Percentiles rank a stretch among this genome's conserved stretches.
Conservation (phyloP, 2,113 vertebrate genomes). For the Pachycephala philippinensis region DNA sequence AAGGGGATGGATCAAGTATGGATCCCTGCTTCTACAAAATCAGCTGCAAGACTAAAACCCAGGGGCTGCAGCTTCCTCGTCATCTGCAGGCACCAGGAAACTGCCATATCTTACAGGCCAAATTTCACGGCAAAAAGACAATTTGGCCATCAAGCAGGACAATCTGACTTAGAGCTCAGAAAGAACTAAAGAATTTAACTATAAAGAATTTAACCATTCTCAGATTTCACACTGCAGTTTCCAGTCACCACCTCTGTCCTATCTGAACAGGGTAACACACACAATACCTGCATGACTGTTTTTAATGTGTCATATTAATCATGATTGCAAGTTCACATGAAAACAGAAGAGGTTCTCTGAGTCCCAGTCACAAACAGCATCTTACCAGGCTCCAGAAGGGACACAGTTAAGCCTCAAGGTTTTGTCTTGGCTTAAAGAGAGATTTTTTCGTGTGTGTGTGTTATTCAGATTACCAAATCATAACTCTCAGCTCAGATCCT, state of each 20-base stretch:
- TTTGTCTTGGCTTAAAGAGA: constrained; percentile 9
- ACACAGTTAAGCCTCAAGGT: neutral
- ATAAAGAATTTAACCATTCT: neutral
- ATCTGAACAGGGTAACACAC: neutral
- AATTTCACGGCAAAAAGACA: neutral
- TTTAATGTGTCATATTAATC: neutral
- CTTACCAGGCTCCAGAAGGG: neutral
- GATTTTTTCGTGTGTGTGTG: neutral
- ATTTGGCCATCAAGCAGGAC: neutral
- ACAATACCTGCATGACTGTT: neutral
- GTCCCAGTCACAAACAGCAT: neutral
- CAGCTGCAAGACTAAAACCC: neutral
- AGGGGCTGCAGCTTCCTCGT: neutral
- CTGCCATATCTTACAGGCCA: neutral
- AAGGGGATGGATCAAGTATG: neutral
- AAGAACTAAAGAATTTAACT: neutral
- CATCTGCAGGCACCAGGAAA: neutral
- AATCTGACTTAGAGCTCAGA: neutral
- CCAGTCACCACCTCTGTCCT: neutral
- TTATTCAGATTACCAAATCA: neutral
- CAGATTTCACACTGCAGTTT: neutral
- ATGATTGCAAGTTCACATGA: neutral
- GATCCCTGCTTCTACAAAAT: neutral
- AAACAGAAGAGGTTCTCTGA: neutral
- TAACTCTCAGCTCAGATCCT: neutral